Conservation (phyloP, 2,888 invertebrate genomes). For the Habrosyne pyritoides region DNA sequence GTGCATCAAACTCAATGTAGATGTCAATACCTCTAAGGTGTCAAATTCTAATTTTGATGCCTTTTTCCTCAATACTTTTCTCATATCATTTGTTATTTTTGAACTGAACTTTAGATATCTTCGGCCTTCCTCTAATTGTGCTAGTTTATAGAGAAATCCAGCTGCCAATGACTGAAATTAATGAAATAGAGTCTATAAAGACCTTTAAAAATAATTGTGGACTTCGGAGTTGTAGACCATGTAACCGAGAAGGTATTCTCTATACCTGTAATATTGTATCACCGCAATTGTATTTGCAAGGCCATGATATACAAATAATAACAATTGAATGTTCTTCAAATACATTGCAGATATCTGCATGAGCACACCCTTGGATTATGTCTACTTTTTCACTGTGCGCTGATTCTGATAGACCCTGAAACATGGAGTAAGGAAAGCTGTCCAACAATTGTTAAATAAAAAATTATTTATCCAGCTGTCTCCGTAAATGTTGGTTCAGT, state of each 20-base stretch:
- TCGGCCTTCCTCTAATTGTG: conserved; percentile 66
- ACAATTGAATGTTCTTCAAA: conserved; percentile 67
- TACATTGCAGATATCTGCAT: conserved; percentile 70
- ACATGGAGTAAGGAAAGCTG: no score
- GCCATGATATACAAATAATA: conserved; percentile 57
- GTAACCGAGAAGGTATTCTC: no score
- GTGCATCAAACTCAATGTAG: conserved; percentile 51
- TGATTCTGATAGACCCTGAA: conserved; percentile 61
- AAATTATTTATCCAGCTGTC: no score
- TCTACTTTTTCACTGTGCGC: conserved; percentile 57
- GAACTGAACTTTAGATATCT: conserved; percentile 68
- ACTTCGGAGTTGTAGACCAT: no score
- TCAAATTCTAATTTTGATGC: conserved; percentile 45
- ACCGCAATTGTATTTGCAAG: conserved; percentile 54
- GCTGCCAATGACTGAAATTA: conserved; percentile 60
- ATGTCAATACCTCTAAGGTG: conserved; percentile 51
- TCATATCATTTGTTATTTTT: conserved; percentile 66
- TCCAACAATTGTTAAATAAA: no score
- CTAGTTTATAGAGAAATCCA: conserved; percentile 54
- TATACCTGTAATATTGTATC: conserved; percentile 59
- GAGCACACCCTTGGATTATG: conserved; percentile 61
- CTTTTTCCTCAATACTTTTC: conserved; percentile 58
- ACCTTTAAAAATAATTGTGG: background rate
- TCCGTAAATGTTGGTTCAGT: no score
- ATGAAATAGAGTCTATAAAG: background rate